Evolutionary conservation across 2,113 vertebrate genomes (phyloP), one percentile per base, ranked within the genome.

Genomic region (Ailuropoda melanoleuca): DNA sequence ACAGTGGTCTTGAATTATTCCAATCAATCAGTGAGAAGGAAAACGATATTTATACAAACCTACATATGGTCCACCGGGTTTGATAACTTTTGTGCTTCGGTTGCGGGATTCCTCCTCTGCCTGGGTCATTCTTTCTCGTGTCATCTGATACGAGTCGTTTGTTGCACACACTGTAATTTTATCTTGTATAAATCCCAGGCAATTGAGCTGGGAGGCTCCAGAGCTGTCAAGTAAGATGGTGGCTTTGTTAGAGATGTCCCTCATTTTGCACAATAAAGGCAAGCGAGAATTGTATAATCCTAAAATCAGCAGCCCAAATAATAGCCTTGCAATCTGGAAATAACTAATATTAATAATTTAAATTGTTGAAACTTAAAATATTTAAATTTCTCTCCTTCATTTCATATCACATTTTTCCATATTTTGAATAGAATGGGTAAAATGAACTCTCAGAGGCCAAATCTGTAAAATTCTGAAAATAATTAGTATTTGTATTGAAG

Each of bases 111-210:
- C 99, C 97, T 99, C 99, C 87, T 99, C 99, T 48, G 99, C 99
- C 98, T 99, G 99, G 94, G 99, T 99, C 99, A 99, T 98, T 87
- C 99, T 99, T 93, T 99, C 99, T 98, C 99, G 98, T 93, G 99
- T 99, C 98, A 99, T 99, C 99, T 98, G 99, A 98, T 99, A 99
- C 26, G 99, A 99, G 97, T 99, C 99, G 80, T 99, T 99, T 88
- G 99, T 99, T 98, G 99, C 99, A 97, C 99, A 99, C 92, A 99
- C 99, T 83, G 99, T 99, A 98, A 99, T 99, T 98, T 99, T 99
- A 98, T 99, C 99, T 98, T 99, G 99, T 96, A 99, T 99, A 24
- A 98, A 98, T 86, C 99, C 99, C 99, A 99, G 98, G 96, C 99
- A 99, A 95, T 98, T 99, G 98, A 99, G 99, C 96, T 99, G 99